Percentiles rank a stretch among this genome's conserved stretches.
Evolutionary conservation across 2,797 vertebrate species (phyloP).

Genomic region (Pipistrellus kuhlii): DNA sequence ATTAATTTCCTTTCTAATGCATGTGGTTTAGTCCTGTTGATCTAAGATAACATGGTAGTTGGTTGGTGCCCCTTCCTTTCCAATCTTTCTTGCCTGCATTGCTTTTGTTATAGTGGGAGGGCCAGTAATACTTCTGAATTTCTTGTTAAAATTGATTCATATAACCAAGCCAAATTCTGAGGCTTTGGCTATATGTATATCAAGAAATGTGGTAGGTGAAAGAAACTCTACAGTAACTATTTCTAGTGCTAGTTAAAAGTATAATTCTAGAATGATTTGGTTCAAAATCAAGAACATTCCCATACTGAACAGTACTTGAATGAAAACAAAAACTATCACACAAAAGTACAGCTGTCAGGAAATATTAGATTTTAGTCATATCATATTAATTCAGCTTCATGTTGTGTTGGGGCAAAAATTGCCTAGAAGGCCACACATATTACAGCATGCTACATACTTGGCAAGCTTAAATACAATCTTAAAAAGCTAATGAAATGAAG

Average conservation of each 20-base stretch:
- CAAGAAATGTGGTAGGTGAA: constrained; percentile 49
- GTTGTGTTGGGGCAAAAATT: neutral
- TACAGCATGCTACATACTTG: neutral
- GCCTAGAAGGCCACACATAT: neutral
- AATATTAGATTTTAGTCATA: neutral
- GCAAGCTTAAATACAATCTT: constrained; percentile 39
- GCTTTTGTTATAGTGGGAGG: neutral
- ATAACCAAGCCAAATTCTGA: constrained; percentile 56
- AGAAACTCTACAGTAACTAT: constrained; percentile 33
- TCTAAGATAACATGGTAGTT: neutral
- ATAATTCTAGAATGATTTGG: constrained; percentile 57
- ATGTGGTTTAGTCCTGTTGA: neutral
- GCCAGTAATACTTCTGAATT: neutral
- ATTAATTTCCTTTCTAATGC: neutral
- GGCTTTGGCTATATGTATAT: constrained; percentile 34
- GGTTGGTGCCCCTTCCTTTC: neutral
- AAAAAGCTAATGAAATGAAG: constrained; percentile 7
- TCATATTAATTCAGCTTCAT: neutral
- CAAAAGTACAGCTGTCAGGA: constrained; percentile 48
- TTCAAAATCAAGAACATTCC: constrained; percentile 23
- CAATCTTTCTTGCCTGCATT: neutral
- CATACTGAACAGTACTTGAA: constrained; percentile 16
- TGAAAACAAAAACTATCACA: constrained; percentile 48
- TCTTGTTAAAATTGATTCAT: neutral
- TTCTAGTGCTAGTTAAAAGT: constrained; percentile 60